Conservation (phyloP, 1,140 invertebrate genomes). For the Bombus polaris region DNA sequence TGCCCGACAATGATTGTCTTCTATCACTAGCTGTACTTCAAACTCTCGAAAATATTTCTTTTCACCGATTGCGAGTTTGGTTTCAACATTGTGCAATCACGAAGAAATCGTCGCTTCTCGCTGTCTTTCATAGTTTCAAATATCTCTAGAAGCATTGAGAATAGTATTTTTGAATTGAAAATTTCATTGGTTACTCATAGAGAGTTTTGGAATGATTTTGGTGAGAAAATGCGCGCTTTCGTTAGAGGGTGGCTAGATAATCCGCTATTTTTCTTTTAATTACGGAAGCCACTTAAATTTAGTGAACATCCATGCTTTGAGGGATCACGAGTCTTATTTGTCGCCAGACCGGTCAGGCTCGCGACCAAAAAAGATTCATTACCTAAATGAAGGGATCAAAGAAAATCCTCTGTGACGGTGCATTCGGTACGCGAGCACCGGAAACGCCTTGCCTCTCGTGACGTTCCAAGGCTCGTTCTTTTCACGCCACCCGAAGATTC, state of each 20-base stretch:
- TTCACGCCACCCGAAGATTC: background rate
- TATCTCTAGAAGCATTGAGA: background rate
- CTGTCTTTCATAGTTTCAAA: background rate
- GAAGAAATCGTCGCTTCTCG: background rate
- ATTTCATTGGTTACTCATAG: background rate
- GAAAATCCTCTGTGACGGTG: conserved; percentile 14
- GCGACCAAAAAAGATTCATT: conserved; percentile 48
- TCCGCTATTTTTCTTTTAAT: conserved; percentile 43
- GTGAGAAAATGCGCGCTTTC: background rate
- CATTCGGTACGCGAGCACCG: conserved; percentile 20
- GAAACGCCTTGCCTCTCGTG: conserved; percentile 14
- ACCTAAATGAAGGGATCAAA: conserved; percentile 50
- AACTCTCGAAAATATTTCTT: background rate
- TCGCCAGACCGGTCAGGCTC: background rate
- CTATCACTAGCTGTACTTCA: background rate
- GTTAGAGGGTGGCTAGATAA: background rate
- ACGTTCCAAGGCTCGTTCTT: conserved; percentile 27
- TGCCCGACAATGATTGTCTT: background rate
- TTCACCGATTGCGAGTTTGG: background rate
- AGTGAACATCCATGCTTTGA: conserved; percentile 33
- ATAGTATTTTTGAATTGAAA: background rate
- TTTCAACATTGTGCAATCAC: background rate
- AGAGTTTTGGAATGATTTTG: background rate
- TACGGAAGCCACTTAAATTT: conserved; percentile 34
- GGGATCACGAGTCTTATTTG: conserved; percentile 39